phyloP scores from a whole-genome alignment of 2,113 vertebrate species.

The Panurus biarmicus region DNA sequence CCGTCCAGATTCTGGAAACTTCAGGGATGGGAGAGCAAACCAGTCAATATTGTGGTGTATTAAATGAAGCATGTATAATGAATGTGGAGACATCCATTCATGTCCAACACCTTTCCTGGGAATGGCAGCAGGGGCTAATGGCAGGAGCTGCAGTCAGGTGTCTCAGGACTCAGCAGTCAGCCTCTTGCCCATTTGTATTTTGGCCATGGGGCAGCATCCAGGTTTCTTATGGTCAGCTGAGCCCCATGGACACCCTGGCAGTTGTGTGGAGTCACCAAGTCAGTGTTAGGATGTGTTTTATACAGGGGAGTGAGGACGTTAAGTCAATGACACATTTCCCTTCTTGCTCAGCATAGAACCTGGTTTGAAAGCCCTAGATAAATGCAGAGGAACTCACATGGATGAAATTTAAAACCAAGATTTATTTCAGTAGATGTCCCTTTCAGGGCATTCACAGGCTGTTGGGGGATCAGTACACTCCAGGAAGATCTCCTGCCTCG shows the following conservation, averaged over 20 bases:
- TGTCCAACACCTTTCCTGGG: rapidly evolving
- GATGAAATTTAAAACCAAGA: constrained; percentile 51
- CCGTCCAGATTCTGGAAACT: neutral
- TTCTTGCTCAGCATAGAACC: neutral
- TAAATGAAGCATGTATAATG: rapidly evolving
- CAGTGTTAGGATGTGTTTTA: neutral
- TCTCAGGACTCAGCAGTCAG: rapidly evolving
- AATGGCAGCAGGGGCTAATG: neutral
- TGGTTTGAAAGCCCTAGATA: neutral
- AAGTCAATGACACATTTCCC: neutral
- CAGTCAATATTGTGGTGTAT: neutral
- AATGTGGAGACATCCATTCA: neutral
- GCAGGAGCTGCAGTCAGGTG: neutral
- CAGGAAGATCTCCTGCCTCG: neutral
- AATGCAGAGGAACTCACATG: neutral
- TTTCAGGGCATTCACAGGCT: neutral
- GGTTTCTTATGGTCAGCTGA: neutral
- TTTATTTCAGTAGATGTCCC: constrained; percentile 13
- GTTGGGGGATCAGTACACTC: neutral
- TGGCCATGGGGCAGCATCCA: neutral
- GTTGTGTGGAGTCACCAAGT: too few species aligned
- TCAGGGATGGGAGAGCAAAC: neutral
- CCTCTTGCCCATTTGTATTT: neutral
- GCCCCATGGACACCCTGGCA: rapidly evolving
- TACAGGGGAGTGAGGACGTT: neutral